Conservation (phyloP, 2,888 invertebrate species). For the Ramazzottius varieornatus region DNA sequence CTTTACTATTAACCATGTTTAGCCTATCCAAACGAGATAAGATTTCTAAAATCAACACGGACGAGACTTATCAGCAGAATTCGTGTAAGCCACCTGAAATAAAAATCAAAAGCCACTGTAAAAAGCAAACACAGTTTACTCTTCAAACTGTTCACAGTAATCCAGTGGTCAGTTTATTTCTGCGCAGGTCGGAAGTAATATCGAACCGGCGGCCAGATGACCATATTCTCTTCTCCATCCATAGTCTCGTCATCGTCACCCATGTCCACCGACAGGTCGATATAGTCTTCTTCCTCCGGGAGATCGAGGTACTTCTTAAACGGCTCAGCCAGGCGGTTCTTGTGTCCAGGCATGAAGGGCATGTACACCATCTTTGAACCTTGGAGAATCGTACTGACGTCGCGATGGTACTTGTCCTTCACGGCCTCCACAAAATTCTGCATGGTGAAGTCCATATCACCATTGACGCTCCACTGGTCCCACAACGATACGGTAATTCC, state of each 20-base stretch:
- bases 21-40: too few relatives aligned
- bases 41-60: too few relatives aligned
- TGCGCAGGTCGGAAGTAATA: conserved; percentile 3
- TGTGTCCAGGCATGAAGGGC: conserved; percentile 21
- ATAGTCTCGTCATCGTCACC: neutral
- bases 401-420: conserved; percentile 17
- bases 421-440: conserved; percentile 17
- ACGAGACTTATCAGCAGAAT: too few relatives aligned
- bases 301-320: conserved; percentile 11
- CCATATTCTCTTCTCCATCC: neutral
- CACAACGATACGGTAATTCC: conserved; percentile 18
- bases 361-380: conserved; percentile 22
- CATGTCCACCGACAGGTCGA: conserved; percentile 3
- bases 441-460: conserved; percentile 17
- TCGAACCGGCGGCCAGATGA: neutral
- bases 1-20: too few relatives aligned
- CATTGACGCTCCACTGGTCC: conserved; percentile 22
- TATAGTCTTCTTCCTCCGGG: neutral
- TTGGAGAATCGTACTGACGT: conserved; percentile 18
- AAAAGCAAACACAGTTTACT: too few relatives aligned
- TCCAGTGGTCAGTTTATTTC: too few relatives aligned
- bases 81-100: too few relatives aligned
- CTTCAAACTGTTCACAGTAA: too few relatives aligned
- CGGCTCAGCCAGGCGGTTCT: conserved; percentile 18
- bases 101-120: too few relatives aligned